Evolutionary conservation across 92 coral and sea anemone genomes (phyloP).

Genomic region (Palythoa grandis): DNA sequence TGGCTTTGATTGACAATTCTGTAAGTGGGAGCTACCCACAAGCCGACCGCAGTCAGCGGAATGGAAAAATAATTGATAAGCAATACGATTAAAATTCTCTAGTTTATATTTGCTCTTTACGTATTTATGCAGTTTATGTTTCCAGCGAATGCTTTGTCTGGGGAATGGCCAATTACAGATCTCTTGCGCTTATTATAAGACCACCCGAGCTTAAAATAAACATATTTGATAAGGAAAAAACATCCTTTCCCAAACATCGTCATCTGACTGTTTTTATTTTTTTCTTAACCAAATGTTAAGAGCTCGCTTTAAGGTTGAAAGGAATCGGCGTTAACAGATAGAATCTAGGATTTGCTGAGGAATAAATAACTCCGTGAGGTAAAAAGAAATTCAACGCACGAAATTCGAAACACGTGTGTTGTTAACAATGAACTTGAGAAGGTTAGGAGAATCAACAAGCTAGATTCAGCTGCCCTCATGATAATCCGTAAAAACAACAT

Average conservation of each 20-base stretch:
- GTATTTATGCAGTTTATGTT: conserved; percentile 33
- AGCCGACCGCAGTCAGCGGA: conserved; percentile 15
- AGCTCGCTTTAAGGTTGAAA: not conserved
- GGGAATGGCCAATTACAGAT: conserved; percentile 11
- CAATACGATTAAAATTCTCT: not conserved
- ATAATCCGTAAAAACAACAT: conserved; percentile 87
- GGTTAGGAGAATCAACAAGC: conserved; percentile 30
- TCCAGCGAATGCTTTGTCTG: conserved; percentile 35
- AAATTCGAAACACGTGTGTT: conserved; percentile 37
- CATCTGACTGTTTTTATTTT: conserved; percentile 17
- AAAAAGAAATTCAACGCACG: not conserved
- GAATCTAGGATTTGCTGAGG: not conserved
- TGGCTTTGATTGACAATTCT: not conserved
- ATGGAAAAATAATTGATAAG: conserved; percentile 26
- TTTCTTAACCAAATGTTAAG: conserved; percentile 28
- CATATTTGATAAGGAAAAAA: conserved; percentile 30
- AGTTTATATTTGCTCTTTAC: conserved; percentile 12
- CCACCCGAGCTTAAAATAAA: conserved; percentile 44
- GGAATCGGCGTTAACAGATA: not conserved
- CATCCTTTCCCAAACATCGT: conserved; percentile 1
- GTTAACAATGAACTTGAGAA: conserved; percentile 19
- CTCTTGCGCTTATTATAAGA: conserved; percentile 1
- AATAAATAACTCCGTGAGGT: not conserved
- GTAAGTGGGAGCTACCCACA: conserved; percentile 1
- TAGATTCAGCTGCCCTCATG: conserved; percentile 68